A percentile compares a stretch with the other conserved stretches of the same genome.
phyloP scores from a whole-genome alignment of 2,888 invertebrate genomes.

The Ecdyonurus torrentis region DNA sequence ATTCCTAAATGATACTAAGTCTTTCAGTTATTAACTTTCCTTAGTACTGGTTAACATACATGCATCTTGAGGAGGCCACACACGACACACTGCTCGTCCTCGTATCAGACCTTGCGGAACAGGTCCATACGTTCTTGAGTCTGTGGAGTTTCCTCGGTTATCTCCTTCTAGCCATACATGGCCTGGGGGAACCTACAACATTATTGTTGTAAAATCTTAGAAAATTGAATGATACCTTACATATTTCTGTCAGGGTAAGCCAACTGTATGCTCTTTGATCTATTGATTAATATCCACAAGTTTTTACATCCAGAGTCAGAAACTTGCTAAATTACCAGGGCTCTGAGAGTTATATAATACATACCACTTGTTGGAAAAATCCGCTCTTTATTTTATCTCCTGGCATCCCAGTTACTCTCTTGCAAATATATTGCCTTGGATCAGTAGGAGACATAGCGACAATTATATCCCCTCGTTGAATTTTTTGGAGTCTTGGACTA shows the following conservation, averaged over 20 bases:
- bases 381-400: slow-evolving; percentile 45
- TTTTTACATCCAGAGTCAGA: too few species aligned
- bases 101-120: slow-evolving; percentile 71
- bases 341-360: slow-evolving; percentile 10
- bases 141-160: slow-evolving; percentile 65
- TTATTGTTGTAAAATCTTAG: too few species aligned
- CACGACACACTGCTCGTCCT: slow-evolving; percentile 62
- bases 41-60: slow-evolving; percentile 18
- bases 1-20: too few species aligned
- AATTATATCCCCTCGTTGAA: slow-evolving; percentile 66
- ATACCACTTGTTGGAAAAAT: slow-evolving; percentile 19
- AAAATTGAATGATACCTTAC: neutral
- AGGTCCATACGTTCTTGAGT: slow-evolving; percentile 75
- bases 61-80: slow-evolving; percentile 47
- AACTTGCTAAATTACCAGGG: too few species aligned
- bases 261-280: too few species aligned
- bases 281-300: too few species aligned
- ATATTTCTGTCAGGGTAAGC: neutral
- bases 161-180: slow-evolving; percentile 90
- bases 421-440: slow-evolving; percentile 68
- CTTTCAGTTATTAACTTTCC: too few species aligned
- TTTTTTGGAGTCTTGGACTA: slow-evolving; percentile 40
- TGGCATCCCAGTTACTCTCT: slow-evolving; percentile 58
- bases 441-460: slow-evolving; percentile 67
- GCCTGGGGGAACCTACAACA: slow-evolving; percentile 64